A percentile compares a stretch with the other conserved stretches of the same genome.
phyloP scores from a whole-genome alignment of 2,888 invertebrate genomes.

The Drosophila setosimentum region DNA sequence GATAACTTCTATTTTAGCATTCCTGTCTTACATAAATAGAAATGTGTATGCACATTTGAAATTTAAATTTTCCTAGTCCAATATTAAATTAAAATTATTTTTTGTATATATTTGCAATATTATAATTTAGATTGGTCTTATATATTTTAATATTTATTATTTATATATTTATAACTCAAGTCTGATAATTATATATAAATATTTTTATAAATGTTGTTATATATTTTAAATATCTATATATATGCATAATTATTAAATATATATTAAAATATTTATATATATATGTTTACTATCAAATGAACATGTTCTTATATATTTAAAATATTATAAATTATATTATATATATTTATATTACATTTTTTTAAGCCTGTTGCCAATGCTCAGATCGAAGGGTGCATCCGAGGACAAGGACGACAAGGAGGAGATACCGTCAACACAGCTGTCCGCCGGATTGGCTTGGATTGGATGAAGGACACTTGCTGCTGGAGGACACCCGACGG shows the following conservation, averaged over 20 bases:
- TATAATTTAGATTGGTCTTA: background rate
- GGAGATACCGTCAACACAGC: constrained; percentile 1
- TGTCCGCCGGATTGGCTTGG: background rate
- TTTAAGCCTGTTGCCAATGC: constrained; percentile 72
- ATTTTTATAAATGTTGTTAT: too few species aligned
- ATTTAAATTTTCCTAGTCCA: background rate
- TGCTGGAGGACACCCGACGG: constrained; percentile 9
- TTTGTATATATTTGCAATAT: background rate
- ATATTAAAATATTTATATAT: background rate
- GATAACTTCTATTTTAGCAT: too few species aligned
- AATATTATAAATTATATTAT: background rate
- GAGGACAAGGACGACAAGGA: constrained; percentile 23
- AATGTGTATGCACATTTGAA: background rate
- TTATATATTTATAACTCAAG: background rate
- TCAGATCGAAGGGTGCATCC: constrained; percentile 79
- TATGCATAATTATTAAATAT: too few species aligned
- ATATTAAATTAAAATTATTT: background rate
- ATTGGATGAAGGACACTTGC: background rate
- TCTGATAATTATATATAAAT: background rate
- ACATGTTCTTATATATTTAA: background rate
- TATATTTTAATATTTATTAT: background rate
- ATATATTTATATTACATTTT: constrained; percentile 57
- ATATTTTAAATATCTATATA: too few species aligned
- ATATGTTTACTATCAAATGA: background rate
- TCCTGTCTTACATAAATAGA: background rate